Evolutionary conservation across 2,113 vertebrate genomes (phyloP).

Genomic region (Notechis scutatus): DNA sequence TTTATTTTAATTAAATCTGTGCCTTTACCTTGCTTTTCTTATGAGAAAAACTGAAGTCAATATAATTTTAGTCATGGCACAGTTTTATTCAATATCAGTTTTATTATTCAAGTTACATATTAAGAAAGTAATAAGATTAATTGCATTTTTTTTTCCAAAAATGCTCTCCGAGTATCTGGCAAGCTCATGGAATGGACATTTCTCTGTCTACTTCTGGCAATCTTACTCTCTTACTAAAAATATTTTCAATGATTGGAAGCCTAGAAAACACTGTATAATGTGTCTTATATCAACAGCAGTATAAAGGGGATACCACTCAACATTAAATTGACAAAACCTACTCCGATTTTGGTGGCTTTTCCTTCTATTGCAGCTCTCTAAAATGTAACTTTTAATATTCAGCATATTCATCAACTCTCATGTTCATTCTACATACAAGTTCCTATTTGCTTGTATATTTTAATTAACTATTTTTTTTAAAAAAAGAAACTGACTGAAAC

Average conservation of each 20-base stretch:
- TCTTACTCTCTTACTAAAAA: background rate
- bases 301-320: background rate
- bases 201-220: background rate
- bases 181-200: background rate
- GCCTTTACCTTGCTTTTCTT: background rate
- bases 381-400: background rate
- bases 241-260: background rate
- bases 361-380: background rate
- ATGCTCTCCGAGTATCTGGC: background rate
- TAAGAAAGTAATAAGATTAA: background rate
- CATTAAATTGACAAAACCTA: background rate
- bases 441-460: background rate
- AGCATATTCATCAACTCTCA: background rate
- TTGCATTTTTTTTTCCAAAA: background rate
- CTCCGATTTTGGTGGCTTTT: background rate
- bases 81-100: background rate
- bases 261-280: background rate
- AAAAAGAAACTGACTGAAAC: background rate
- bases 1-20: background rate
- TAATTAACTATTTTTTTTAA: background rate
- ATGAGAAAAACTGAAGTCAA: background rate
- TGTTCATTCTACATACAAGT: background rate
- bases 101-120: background rate
- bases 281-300: background rate
- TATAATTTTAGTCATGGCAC: background rate